Evolutionary conservation across 2,888 invertebrate genomes (phyloP).

Genomic region (Papilio gigon): DNA sequence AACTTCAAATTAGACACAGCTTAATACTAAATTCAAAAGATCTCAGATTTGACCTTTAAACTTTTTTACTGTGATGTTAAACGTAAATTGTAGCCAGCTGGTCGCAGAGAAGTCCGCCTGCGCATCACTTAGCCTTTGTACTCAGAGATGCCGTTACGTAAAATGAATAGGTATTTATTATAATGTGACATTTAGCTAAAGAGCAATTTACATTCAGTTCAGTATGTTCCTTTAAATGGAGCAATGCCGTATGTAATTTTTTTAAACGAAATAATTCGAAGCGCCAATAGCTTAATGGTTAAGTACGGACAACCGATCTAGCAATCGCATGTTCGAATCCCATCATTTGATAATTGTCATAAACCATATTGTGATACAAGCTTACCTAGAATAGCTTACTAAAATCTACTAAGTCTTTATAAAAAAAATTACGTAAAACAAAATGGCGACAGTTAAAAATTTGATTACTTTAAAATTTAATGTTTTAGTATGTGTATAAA

Average conservation of each 20-base stretch:
- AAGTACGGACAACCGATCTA: no score
- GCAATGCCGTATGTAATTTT: background rate
- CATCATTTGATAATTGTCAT: no score
- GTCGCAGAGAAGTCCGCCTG: conserved; percentile 20
- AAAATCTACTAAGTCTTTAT: no score
- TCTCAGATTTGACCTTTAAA: conserved; percentile 33
- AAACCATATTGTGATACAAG: no score
- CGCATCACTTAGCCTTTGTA: conserved; percentile 26
- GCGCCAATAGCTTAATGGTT: no score
- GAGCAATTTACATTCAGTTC: background rate
- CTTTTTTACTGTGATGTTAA: conserved; percentile 28
- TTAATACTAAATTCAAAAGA: conserved; percentile 26
- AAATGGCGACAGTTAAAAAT: background rate
- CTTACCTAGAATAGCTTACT: no score
- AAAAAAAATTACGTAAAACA: no score
- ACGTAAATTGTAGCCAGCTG: conserved; percentile 11
- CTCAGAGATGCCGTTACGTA: conserved; percentile 11
- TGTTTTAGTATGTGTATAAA: no score
- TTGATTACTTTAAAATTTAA: no score
- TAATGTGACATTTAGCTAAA: background rate
- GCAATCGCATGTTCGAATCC: no score
- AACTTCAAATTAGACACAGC: conserved; percentile 1
- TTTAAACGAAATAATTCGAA: no score
- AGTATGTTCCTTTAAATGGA: background rate
- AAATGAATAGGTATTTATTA: conserved; percentile 18